These are phyloP conservation scores for Thaleichthys pacificus DNA, from an alignment of 2,797 vertebrate genomes.

Conservation along the genomic window DNA sequence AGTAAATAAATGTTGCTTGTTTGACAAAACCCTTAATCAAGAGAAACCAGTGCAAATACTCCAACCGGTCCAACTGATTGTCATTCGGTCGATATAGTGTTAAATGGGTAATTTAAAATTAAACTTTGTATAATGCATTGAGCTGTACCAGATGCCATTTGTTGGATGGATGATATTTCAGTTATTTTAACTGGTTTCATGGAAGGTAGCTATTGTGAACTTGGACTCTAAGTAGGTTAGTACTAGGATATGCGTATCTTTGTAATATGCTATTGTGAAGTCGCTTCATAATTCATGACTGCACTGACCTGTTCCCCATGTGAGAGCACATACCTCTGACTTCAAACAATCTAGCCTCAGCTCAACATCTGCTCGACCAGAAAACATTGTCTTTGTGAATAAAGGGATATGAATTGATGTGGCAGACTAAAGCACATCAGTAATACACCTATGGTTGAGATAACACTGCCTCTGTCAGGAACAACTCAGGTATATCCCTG, in stretches of 20 bases:
- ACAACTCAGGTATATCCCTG: too few species aligned
- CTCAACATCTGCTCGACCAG: slow-evolving; percentile 63
- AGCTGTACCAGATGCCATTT: neutral
- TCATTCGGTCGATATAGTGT: too few species aligned
- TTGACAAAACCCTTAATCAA: too few species aligned
- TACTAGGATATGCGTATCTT: slow-evolving; percentile 36
- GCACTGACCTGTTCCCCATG: slow-evolving; percentile 58
- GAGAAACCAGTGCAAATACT: neutral
- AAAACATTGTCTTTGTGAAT: slow-evolving; percentile 71
- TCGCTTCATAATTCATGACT: slow-evolving; percentile 62
- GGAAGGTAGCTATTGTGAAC: neutral
- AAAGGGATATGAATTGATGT: slow-evolving; percentile 67
- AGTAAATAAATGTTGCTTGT: too few species aligned
- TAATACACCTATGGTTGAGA: too few species aligned
- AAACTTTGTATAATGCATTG: neutral
- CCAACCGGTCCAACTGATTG: neutral
- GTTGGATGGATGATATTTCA: neutral
- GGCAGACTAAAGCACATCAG: slow-evolving; percentile 58
- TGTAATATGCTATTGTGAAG: slow-evolving; percentile 41
- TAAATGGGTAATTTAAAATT: neutral
- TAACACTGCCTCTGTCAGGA: too few species aligned
- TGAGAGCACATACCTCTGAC: slow-evolving; percentile 56
- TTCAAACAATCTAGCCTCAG: slow-evolving; percentile 63
- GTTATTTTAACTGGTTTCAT: neutral
- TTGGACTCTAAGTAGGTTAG: neutral